These are phyloP conservation scores for Hyles lineata DNA, from an alignment of 2,888 invertebrate species.

Conservation along the genomic window DNA sequence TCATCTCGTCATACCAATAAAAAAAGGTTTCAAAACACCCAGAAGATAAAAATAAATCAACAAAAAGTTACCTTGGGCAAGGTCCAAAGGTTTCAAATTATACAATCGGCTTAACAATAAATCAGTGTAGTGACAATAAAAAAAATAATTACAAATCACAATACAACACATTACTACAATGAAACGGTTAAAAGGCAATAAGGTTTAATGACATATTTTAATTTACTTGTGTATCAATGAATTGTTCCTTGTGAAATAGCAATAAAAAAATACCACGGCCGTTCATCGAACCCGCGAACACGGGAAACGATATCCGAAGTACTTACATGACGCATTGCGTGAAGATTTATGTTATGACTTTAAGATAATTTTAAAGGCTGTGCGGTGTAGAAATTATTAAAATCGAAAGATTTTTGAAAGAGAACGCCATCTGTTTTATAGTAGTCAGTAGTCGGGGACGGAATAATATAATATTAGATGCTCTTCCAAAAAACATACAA, in stretches of 20 bases:
- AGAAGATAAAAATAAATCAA: too few species aligned
- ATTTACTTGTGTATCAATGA: constrained; percentile 12
- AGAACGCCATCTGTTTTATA: too few species aligned
- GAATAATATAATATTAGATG: too few species aligned
- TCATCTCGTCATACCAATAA: too few species aligned
- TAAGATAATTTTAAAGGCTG: background rate
- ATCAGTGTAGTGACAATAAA: background rate
- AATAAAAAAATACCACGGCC: constrained; percentile 18
- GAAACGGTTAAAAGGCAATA: background rate
- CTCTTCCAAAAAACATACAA: too few species aligned
- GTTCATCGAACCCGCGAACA: constrained; percentile 15
- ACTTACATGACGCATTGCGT: constrained; percentile 3
- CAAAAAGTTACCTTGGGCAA: too few species aligned
- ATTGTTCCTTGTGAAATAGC: constrained; percentile 2
- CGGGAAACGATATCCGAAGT: background rate
- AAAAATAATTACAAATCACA: background rate
- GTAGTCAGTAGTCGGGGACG: too few species aligned
- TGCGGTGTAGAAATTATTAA: too few species aligned
- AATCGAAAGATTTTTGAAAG: too few species aligned
- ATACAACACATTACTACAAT: background rate
- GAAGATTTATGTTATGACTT: background rate
- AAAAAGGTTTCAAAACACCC: too few species aligned
- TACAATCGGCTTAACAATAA: too few species aligned
- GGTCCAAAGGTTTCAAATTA: too few species aligned
- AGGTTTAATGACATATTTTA: background rate